Evolutionary conservation across 2,888 invertebrate species (phyloP).

Genomic region (Noctua janthe): DNA sequence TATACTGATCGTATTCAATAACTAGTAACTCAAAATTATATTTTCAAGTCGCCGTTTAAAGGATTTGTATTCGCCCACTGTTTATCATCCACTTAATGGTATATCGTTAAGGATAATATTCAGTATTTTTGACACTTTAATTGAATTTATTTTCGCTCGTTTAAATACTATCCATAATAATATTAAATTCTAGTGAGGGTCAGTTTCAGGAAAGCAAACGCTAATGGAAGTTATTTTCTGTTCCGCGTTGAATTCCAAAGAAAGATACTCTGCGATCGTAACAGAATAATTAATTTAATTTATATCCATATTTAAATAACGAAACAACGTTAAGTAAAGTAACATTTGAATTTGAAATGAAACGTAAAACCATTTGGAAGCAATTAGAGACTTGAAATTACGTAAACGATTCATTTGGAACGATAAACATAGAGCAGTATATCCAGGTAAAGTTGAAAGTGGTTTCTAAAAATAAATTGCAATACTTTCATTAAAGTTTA

Average conservation of each 20-base stretch:
- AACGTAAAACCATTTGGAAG: slow-evolving; percentile 31
- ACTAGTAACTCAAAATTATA: neutral
- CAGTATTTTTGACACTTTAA: neutral
- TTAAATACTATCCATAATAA: slow-evolving; percentile 10
- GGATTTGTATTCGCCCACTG: neutral
- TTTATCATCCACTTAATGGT: too few species aligned
- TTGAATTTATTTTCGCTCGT: neutral
- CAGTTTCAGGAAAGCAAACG: slow-evolving; percentile 24
- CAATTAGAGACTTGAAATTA: slow-evolving; percentile 36
- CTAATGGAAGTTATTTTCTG: slow-evolving; percentile 29
- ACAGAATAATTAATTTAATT: slow-evolving; percentile 54
- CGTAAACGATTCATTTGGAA: slow-evolving; percentile 39
- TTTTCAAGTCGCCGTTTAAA: neutral
- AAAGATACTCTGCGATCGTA: slow-evolving; percentile 31
- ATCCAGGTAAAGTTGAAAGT: slow-evolving; percentile 35
- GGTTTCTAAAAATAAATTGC: slow-evolving; percentile 63
- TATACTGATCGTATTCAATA: neutral
- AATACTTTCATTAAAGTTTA: slow-evolving; percentile 71
- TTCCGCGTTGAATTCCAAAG: slow-evolving; percentile 31
- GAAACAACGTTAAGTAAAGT: slow-evolving; percentile 27
- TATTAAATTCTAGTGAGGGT: slow-evolving; percentile 5
- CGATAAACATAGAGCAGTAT: slow-evolving; percentile 36
- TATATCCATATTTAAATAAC: slow-evolving; percentile 41
- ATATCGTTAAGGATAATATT: neutral
- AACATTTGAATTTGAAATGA: slow-evolving; percentile 39